Conservation (phyloP, 1,140 invertebrate species). For the Trinorchestia longiramus region DNA sequence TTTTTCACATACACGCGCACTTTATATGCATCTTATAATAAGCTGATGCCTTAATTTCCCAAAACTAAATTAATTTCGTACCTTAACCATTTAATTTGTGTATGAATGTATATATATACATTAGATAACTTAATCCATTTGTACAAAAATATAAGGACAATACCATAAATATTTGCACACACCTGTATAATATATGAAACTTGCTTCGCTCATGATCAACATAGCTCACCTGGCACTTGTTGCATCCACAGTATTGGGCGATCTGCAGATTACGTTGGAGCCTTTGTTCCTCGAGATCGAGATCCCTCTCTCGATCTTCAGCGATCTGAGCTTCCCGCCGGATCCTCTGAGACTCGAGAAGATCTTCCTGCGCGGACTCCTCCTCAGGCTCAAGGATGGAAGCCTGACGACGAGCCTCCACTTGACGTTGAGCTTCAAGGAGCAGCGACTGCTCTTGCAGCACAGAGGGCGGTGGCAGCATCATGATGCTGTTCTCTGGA, state of each 20-base stretch:
- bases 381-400: not conserved
- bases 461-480: conserved; percentile 55
- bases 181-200: too few species aligned
- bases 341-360: conserved; percentile 53
- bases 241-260: conserved; percentile 66
- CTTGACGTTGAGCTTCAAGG: conserved; percentile 61
- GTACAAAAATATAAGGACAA: too few species aligned
- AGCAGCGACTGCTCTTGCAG: conserved; percentile 62
- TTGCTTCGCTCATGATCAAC: too few species aligned
- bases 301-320: conserved; percentile 57
- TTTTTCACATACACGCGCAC: too few species aligned
- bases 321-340: conserved; percentile 60
- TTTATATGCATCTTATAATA: too few species aligned
- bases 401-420: not conserved
- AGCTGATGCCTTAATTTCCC: too few species aligned
- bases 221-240: conserved; percentile 63
- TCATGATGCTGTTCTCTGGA: conserved; percentile 45
- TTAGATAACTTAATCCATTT: too few species aligned
- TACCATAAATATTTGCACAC: too few species aligned
- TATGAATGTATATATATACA: too few species aligned
- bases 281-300: conserved; percentile 58
- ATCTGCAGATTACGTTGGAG: conserved; percentile 62
- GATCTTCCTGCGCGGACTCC: not conserved
- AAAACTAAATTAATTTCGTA: too few species aligned
- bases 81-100: too few species aligned